These are phyloP conservation scores for Protaetia brevitarsis DNA, from an alignment of 1,140 invertebrate species.

Conservation along the genomic window DNA sequence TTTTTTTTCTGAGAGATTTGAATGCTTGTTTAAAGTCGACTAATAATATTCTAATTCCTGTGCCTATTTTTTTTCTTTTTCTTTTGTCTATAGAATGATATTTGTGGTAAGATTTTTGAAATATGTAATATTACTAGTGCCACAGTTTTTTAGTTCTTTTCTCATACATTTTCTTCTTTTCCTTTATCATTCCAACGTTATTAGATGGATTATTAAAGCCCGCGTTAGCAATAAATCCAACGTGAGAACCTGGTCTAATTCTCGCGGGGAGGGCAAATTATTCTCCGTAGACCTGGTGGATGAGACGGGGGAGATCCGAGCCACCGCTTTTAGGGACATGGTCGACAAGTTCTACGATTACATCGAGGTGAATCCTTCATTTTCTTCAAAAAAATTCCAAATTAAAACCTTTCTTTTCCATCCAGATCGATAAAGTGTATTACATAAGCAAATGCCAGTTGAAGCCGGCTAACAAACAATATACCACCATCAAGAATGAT, in stretches of 20 bases:
- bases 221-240: slow-evolving; percentile 80
- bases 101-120: too few relatives aligned
- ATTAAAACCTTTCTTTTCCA: slow-evolving; percentile 37
- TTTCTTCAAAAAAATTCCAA: not conserved
- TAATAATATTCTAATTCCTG: too few relatives aligned
- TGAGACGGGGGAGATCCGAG: slow-evolving; percentile 90
- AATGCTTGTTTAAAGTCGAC: too few relatives aligned
- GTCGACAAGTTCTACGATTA: slow-evolving; percentile 90
- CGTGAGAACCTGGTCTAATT: slow-evolving; percentile 87
- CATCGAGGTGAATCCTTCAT: slow-evolving; percentile 67
- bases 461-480: slow-evolving; percentile 93
- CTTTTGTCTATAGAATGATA: too few relatives aligned
- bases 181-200: too few relatives aligned
- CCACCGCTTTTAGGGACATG: slow-evolving; percentile 89
- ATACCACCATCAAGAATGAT: slow-evolving; percentile 80
- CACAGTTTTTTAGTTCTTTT: too few relatives aligned
- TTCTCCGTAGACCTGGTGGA: slow-evolving; percentile 93
- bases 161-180: too few relatives aligned
- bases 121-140: too few relatives aligned
- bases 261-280: slow-evolving; percentile 87
- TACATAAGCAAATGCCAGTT: slow-evolving; percentile 78
- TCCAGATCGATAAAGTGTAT: slow-evolving; percentile 79
- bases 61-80: too few relatives aligned
- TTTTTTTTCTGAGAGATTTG: too few relatives aligned
- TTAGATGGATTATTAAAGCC: slow-evolving; percentile 89